Base-by-base conservation (phyloP, 2,797 vertebrate genomes). In the Silurus lanzhouensis region DNA sequence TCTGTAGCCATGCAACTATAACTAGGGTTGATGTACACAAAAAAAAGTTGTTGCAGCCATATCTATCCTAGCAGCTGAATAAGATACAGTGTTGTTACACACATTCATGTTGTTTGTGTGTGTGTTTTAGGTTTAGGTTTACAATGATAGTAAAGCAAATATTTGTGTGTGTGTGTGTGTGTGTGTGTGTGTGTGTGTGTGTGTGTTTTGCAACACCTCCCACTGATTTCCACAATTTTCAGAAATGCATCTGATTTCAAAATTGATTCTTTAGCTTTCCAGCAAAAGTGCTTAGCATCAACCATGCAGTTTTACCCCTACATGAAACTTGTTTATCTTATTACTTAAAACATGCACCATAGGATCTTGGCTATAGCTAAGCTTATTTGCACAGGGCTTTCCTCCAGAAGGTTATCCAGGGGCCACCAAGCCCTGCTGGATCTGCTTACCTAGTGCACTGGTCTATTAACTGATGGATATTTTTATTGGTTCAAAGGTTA, bases 401-500 rank as follows among this genome's bases (percentile, higher is more conserved):
- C 57, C 48, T 87, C 71, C 13, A 9, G 48, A 85, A 91, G 90
- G 90, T 92, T 88, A 91, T 88, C 88, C 92, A 91, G 88, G 84
- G 88, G 89, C 75, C 89, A 85, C 88, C n/a, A 85, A 88, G 90
- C 66, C 58, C 57, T 83, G 58, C 72, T 74, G 63, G 81, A 78
- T 82, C 61, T 83, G 84, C 88, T 86, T 85, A 81, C 85, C 61
- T 84, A 82, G 84, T 75, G 83, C 81, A 86, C 72, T 75, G 82
- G 61, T 60, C 46, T 19, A 44, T 85, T 92, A 89, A 92, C 88
- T 90, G 81, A 88, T 70, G 38, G 86, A 74, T 92, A 91, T 92
- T 91, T 94, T 94, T 89, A 91, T 94, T 92, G 91, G 79, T 81
- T 91, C 92, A 90, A 89, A 88, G 84, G 85, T 77, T 78, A 57